Evolutionary conservation across 2,888 invertebrate genomes (phyloP).

Genomic region (Lasioglossum morio): DNA sequence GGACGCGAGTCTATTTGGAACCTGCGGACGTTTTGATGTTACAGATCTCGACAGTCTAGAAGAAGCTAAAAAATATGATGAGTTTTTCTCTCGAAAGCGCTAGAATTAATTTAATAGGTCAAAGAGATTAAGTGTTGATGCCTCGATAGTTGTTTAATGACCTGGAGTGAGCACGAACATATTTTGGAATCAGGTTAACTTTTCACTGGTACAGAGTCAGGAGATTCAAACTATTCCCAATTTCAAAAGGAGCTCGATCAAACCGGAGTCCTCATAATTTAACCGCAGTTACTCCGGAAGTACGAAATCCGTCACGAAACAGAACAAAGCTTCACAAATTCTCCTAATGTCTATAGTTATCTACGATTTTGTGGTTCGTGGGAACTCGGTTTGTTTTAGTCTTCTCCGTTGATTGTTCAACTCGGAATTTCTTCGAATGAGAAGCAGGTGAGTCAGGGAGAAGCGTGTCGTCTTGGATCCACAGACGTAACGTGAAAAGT

Average conservation of each 20-base stretch:
- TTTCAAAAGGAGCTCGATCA: background rate
- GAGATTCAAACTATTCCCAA: background rate
- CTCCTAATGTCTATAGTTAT: background rate
- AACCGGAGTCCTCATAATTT: background rate
- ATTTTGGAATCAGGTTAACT: background rate
- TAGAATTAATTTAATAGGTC: too few relatives aligned
- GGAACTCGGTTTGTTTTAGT: background rate
- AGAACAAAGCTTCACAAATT: background rate
- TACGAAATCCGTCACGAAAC: background rate
- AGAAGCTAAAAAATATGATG: too few relatives aligned
- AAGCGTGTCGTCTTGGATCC: background rate
- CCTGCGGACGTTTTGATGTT: background rate
- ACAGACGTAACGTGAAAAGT: conserved; percentile 10
- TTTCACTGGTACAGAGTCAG: too few relatives aligned
- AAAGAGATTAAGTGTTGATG: too few relatives aligned
- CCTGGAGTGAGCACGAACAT: background rate
- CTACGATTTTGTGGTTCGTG: background rate
- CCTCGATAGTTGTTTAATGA: too few relatives aligned
- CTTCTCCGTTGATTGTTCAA: background rate
- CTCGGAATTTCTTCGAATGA: background rate
- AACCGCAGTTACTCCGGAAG: background rate
- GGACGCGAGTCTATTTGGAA: background rate
- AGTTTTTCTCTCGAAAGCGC: too few relatives aligned
- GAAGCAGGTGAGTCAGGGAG: background rate
- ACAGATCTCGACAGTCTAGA: too few relatives aligned